Percentiles rank a stretch among this genome's conserved stretches.
Conservation (phyloP, 2,113 vertebrate species). For the Percopsis transmontana region DNA sequence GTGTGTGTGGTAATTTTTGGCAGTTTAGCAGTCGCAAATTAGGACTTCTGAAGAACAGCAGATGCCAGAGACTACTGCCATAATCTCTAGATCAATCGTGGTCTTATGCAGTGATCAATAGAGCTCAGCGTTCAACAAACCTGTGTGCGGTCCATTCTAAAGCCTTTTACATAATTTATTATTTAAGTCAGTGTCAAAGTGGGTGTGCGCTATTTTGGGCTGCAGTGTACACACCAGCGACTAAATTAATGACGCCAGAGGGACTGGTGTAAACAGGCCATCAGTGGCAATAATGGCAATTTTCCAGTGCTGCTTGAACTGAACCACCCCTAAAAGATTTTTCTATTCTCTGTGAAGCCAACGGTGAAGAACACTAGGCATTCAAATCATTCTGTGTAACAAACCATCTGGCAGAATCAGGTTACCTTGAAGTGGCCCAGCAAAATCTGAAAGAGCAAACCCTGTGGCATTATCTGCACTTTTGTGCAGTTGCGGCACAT, state of each 20-base stretch:
- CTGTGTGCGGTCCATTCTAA: background rate
- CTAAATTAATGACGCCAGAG: background rate
- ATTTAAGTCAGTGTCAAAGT: background rate
- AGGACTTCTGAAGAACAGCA: background rate
- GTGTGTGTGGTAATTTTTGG: too few species aligned
- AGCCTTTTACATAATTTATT: too few species aligned
- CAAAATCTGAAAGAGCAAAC: background rate
- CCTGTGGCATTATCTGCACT: conserved; percentile 9
- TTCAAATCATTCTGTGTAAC: conserved; percentile 2
- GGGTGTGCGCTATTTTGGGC: background rate
- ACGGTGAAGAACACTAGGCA: conserved; percentile 2
- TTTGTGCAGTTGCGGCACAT: background rate
- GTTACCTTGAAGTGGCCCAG: conserved; percentile 1
- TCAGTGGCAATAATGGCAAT: conserved; percentile 16
- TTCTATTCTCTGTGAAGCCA: conserved; percentile 16
- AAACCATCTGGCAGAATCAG: too few species aligned
- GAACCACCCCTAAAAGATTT: conserved; percentile 53
- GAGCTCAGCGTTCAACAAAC: background rate
- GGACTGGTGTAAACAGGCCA: conserved; percentile 19
- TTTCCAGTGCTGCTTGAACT: conserved; percentile 41
- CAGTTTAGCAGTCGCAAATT: background rate
- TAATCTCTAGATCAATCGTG: background rate
- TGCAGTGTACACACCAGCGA: background rate
- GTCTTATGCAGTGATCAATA: background rate
- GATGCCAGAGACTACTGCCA: background rate